Conservation (phyloP, 2,113 vertebrate genomes). For the Megaceryle torquata region DNA sequence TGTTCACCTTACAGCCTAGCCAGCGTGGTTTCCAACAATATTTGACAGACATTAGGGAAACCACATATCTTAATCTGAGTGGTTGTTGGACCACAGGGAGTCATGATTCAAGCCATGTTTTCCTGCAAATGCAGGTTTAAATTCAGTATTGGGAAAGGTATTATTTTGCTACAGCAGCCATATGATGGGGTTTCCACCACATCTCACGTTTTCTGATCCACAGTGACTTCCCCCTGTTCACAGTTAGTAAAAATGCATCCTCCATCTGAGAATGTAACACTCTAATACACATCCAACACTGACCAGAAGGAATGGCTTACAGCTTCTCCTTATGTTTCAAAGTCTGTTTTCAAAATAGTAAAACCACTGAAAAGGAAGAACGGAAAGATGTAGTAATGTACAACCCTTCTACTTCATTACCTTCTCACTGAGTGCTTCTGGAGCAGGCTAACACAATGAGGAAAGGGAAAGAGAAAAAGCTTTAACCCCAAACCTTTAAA, state of each 20-base stretch:
- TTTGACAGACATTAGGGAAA: slow-evolving; percentile 41
- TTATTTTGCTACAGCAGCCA: background rate
- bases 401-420: slow-evolving; percentile 22
- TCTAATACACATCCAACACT: background rate
- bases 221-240: background rate
- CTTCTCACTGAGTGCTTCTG: slow-evolving; percentile 18
- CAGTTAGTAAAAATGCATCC: slow-evolving; percentile 31
- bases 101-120: background rate
- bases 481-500: slow-evolving; percentile 10
- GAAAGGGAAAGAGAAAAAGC: background rate
- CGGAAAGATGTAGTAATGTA: background rate
- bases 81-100: background rate
- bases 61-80: slow-evolving; percentile 37
- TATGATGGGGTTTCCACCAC: background rate
- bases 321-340: slow-evolving; percentile 32
- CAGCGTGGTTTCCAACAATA: slow-evolving; percentile 2
- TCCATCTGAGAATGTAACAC: background rate
- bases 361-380: background rate
- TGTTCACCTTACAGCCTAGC: slow-evolving; percentile 9
- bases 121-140: background rate
- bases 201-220: background rate
- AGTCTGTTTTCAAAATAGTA: background rate
- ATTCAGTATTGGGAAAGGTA: background rate
- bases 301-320: background rate
- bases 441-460: background rate